Conservation (phyloP, 2,113 vertebrate species). For the Myrmecobius fasciatus region DNA sequence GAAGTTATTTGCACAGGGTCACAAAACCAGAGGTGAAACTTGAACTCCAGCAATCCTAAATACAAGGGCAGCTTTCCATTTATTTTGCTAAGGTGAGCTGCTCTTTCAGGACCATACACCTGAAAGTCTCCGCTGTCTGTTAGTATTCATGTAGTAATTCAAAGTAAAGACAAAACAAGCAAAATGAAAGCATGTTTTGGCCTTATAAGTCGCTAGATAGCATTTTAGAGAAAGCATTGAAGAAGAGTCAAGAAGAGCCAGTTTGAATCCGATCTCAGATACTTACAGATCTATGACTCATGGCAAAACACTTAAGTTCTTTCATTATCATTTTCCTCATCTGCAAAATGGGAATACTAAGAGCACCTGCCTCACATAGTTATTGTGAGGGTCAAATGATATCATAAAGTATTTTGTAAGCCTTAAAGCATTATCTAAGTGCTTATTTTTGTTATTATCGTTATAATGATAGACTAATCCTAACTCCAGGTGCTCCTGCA, state of each 20-base stretch:
- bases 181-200: background rate
- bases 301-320: background rate
- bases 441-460: background rate
- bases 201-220: background rate
- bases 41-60: background rate
- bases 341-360: background rate
- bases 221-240: background rate
- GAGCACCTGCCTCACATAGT: background rate
- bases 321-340: background rate
- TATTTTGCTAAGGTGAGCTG: background rate
- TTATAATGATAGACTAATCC: background rate
- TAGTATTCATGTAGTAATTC: background rate
- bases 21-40: background rate
- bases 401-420: background rate
- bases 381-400: background rate
- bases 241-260: background rate
- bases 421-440: background rate
- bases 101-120: background rate
- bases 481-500: background rate
- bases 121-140: background rate
- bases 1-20: background rate
- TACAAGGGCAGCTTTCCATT: background rate
- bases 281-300: background rate
- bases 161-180: background rate
- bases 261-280: background rate